Percentiles rank a stretch among this genome's conserved stretches.
phyloP scores from a whole-genome alignment of 2,797 vertebrate species.

The Dryobates pubescens region DNA sequence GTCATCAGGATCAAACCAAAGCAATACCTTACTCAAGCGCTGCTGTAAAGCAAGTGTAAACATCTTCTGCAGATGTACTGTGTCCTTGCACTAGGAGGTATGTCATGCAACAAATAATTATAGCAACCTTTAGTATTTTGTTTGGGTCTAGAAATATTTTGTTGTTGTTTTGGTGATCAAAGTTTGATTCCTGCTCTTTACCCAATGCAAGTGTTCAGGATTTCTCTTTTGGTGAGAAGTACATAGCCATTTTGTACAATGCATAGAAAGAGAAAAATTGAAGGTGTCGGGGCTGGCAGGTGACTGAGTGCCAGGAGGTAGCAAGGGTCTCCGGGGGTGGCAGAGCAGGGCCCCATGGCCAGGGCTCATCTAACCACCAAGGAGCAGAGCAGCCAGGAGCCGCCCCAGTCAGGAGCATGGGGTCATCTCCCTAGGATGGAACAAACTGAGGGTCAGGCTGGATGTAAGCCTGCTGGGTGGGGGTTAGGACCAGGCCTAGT shows the following conservation, averaged over 20 bases:
- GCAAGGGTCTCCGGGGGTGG: not conserved
- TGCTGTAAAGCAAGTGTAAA: slow-evolving; percentile 29
- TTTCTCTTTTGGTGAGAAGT: not conserved
- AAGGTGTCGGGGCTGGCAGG: not conserved
- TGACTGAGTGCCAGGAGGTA: not conserved
- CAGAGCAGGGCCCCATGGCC: too few species aligned
- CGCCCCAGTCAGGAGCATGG: not conserved
- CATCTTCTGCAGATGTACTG: not conserved
- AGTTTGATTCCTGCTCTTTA: not conserved
- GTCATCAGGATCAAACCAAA: slow-evolving; percentile 82
- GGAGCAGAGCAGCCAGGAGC: not conserved
- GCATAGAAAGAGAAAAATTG: not conserved
- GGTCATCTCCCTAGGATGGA: not conserved
- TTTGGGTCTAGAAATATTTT: not conserved
- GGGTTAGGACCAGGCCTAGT: not conserved
- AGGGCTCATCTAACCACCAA: not conserved
- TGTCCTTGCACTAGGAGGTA: not conserved
- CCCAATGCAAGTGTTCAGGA: accelerated
- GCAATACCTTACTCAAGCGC: slow-evolving; percentile 78
- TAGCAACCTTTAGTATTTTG: not conserved
- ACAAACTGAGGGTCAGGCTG: not conserved
- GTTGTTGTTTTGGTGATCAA: not conserved
- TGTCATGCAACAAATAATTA: not conserved
- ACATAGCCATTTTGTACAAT: accelerated
- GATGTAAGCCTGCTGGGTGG: not conserved